Conservation (phyloP, 2,797 vertebrate species). For the Lagocephalus sceleratus region DNA sequence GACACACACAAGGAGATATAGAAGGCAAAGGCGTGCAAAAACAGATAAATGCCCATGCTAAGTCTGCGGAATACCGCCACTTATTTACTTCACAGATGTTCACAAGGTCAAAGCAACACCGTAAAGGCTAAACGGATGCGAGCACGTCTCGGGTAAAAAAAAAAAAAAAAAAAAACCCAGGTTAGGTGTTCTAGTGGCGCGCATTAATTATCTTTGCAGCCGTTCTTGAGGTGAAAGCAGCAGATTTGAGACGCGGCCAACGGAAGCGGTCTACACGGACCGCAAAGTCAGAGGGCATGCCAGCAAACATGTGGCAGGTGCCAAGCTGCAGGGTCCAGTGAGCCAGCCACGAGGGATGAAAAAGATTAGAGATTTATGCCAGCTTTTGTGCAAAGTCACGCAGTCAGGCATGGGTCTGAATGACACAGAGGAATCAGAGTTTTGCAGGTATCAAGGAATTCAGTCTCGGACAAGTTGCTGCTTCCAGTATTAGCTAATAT, state of each 20-base stretch:
- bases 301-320: conserved; percentile 64
- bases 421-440: conserved; percentile 7
- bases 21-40: conserved; percentile 24
- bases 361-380: conserved; percentile 57
- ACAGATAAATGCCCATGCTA: conserved; percentile 20
- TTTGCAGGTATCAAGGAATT: not conserved
- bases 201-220: conserved; percentile 64
- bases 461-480: no score
- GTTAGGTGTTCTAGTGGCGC: conserved; percentile 36
- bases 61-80: conserved; percentile 30
- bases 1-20: conserved; percentile 7
- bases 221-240: conserved; percentile 56
- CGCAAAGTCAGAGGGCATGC: conserved; percentile 57
- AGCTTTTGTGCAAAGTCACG: conserved; percentile 63
- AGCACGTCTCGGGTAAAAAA: conserved; percentile 25
- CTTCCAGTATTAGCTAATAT: no score
- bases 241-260: conserved; percentile 57
- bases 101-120: conserved; percentile 59
- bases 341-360: conserved; percentile 34
- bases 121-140: conserved; percentile 34
- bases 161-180: no score
- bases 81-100: conserved; percentile 56
- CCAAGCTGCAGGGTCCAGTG: conserved; percentile 51
- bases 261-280: conserved; percentile 55
- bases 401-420: conserved; percentile 19